Evolutionary conservation across 1,140 invertebrate genomes (phyloP).

Genomic region (Drosophila teissieri): DNA sequence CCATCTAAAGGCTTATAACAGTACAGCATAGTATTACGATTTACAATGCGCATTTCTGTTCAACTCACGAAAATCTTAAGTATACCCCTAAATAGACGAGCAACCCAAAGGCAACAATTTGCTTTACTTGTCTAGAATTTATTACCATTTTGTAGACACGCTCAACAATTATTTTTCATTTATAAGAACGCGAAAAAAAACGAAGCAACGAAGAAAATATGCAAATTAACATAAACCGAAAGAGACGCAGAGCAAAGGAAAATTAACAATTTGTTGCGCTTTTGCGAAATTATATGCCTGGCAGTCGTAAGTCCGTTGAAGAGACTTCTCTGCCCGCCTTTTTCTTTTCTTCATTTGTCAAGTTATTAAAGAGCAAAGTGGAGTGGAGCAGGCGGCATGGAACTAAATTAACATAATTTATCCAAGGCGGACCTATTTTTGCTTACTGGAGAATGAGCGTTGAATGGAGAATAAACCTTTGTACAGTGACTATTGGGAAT

Average conservation of each 20-base stretch:
- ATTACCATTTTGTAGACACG: conserved; percentile 54
- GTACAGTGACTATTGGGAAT: background rate
- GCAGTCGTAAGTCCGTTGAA: conserved; percentile 57
- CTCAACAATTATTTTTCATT: conserved; percentile 66
- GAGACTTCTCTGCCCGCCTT: conserved; percentile 31
- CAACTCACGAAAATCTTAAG: conserved; percentile 8
- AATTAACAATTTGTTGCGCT: conserved; percentile 82
- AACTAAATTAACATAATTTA: conserved; percentile 76
- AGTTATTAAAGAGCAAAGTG: conserved; percentile 61
- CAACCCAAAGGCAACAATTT: conserved; percentile 48
- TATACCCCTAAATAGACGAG: conserved; percentile 9
- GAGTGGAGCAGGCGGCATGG: background rate
- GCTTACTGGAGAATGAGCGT: conserved; percentile 2
- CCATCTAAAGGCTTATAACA: too few relatives aligned
- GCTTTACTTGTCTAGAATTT: conserved; percentile 58
- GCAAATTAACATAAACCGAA: conserved; percentile 63
- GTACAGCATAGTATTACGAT: background rate
- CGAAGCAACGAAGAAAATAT: conserved; percentile 49
- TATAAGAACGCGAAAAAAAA: conserved; percentile 44
- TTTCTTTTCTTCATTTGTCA: conserved; percentile 70
- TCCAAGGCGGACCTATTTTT: conserved; percentile 38
- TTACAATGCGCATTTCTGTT: background rate
- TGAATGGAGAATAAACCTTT: conserved; percentile 8
- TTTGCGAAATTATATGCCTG: conserved; percentile 75
- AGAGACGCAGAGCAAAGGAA: conserved; percentile 53